Base-by-base conservation (phyloP, 2,113 vertebrate genomes). In the Esox niger region DNA sequence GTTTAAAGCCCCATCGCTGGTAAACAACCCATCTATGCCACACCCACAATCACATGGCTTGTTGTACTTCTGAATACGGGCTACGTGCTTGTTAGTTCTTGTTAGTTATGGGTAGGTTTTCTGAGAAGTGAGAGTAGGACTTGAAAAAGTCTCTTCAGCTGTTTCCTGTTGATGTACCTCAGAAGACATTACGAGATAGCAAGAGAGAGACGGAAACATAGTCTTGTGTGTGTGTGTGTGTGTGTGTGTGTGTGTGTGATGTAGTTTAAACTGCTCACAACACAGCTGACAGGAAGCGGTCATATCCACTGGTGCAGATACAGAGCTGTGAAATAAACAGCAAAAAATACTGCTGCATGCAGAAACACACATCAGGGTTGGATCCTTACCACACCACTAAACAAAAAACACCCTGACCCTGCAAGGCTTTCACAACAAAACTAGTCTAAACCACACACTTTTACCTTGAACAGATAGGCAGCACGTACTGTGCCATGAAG, bases 91-190 rank as follows among this genome's bases (percentile, higher is more conserved):
- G 35, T 38, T 38, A 38, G 35, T 38, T 38, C 67, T 56, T 69
- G 73, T 46, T 9, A 38, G 61, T 54, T 79, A 69, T 25, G 3
- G 43, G 76, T 13, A 0, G 61, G 60, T 83, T 90, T 38, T 87
- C 87, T 80, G 82, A 86, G 87, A 91, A 90, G 59, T 82, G 49
- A 72, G 84, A 84, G 56, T 13, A 73, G 68, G 26, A 0, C 58
- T 33, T 1, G 58, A 61, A 58, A 10, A 32, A 43, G 63, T 1
- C 60, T 4, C 66, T 79, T 91, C 89, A 91, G 90, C 91, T 92
- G 91, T 90, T 91, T 91, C 91, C 91, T 90, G 91, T 90, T 91
- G 84, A 54, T 66, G 71, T 69, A 65, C 55, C 83, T n/a, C 77
- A 26, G 26, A 15, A 25, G 64, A 62, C n/a, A 7, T 25, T 5